Base-by-base conservation (phyloP, 2,888 invertebrate species). In the Saturnia japonica region DNA sequence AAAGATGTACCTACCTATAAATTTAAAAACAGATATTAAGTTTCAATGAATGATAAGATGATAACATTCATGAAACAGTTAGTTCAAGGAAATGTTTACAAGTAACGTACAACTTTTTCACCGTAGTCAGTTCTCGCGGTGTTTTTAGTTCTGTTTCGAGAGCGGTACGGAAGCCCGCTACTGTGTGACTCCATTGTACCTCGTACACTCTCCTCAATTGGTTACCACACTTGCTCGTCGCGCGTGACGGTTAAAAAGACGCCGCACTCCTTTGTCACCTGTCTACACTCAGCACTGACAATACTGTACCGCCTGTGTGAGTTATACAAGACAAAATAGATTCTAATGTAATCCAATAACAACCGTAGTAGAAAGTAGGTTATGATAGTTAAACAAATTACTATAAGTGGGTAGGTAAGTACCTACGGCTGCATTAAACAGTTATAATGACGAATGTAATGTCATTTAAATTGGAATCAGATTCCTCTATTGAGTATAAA, bases 111-210 rank as follows among this genome's bases (percentile, higher is more conserved):
- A 71, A 76, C 25, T 72, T 34, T 66, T 43, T 54, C 34, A 67
- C 72, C 74, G 70, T 9, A 73, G 74, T 70, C 68, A 68, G 45
- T 70, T 80, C 81, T 84, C 75, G 72, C 74, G 75, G 69, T 77
- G 75, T 82, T 84, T 75, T 57, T 80, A 85, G 76, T 74, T 75
- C 82, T 81, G 76, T 70, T 71, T 71, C 74, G 71, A 74, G 71
- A 71, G 79, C 77, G 83, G 87, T 87, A 88, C 92, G 90, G 91
- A 92, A 91, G 92, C 91, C 88, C 76, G 92, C 93, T 93, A 93
- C 93, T 90, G 93, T 93, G 87, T 83, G 85, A 85, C 78, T 85
- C 85, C 83, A 88, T 91, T 91, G 90, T 91, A 70, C 72, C 73
- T 62, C 68, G 72, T 72, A 69, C 73, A 74, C 70, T 73, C 78